Evolutionary conservation across 2,888 invertebrate genomes (phyloP), one percentile per base, ranked within the genome.

Genomic region (Nephrocerus scutellatus): DNA sequence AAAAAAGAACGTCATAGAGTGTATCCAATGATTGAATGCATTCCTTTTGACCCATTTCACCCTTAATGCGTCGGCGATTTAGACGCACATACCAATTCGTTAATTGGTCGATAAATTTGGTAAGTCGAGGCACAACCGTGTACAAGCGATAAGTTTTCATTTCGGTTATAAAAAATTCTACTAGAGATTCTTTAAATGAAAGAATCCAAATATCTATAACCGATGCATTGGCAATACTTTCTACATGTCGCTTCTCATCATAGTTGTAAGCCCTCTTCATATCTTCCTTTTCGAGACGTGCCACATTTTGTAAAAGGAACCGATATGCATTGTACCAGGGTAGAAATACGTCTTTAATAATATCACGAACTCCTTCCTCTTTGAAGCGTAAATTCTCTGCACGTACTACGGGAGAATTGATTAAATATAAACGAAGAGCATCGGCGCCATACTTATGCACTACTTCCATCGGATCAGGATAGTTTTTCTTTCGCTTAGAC

Each of bases 71-170:
- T 55, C 82, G 86, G 39, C 98, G 78, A 67, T 98, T 98, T 81
- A 98, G 86, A 47, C 97, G 76, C 20, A 98, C 93, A 65, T 97
- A 98, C 95, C 96, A 96, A 67, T 99, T 99, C 19, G 97, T 98
- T 4, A 98, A 76, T 61, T 96, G 89, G 60, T 97, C 96, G 50
- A 98, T 91, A 67, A 92, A 98, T 63, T 93, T 92, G 0, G 96
- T 85, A 26, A 99, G 72, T 37, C 84, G 50, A 1, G 96, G 95
- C 8, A 96, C 84, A 8, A 98, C 98, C 1, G 95, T 96, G 62
- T 96, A 98, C 36, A 98, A 72, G 38, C 87, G 80, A 64, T 97
- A 98, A 2, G 85, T 84, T 54, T 79, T 79, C 98, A 98, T 98
- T 72, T 98, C 97, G 52, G 79, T 76, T 34, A 84, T 80, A 7